These are phyloP conservation scores for Ataeniobius toweri DNA, from an alignment of 2,797 vertebrate species.

Conservation along the genomic window DNA sequence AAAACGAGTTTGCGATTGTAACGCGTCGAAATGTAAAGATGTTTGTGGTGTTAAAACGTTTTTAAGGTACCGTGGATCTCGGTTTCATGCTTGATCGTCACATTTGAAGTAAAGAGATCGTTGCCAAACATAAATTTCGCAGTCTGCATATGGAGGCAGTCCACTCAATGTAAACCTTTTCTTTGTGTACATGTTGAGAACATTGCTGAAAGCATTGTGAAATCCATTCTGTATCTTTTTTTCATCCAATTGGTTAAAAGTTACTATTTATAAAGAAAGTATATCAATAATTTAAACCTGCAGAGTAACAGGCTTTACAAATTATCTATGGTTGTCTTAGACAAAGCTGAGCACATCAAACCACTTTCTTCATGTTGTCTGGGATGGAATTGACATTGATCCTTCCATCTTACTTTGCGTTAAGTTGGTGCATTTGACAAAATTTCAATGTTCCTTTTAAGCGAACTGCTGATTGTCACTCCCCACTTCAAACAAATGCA, in stretches of 20 bases:
- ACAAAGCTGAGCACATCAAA: conserved; percentile 22
- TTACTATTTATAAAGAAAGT: neutral
- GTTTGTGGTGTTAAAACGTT: neutral
- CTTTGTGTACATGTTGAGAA: neutral
- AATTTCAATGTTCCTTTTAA: conserved; percentile 34
- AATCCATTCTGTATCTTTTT: neutral
- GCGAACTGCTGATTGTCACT: conserved; percentile 19
- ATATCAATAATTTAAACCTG: neutral
- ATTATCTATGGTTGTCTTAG: conserved; percentile 6
- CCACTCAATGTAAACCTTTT: neutral
- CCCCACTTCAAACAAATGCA: conserved; percentile 14
- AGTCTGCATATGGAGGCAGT: neutral
- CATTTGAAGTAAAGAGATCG: neutral
- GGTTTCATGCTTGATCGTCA: neutral
- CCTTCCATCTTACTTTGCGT: conserved; percentile 17
- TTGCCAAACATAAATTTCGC: neutral
- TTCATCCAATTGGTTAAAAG: neutral
- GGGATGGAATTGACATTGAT: conserved; percentile 47
- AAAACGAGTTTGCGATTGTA: neutral
- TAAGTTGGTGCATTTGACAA: conserved; percentile 28
- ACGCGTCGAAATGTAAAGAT: neutral
- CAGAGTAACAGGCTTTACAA: neutral
- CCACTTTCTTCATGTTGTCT: conserved; percentile 38
- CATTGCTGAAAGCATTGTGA: neutral
- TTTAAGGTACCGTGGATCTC: neutral